These are phyloP conservation scores for Podarcis raffonei DNA, from an alignment of 2,113 vertebrate genomes.

Conservation along the genomic window DNA sequence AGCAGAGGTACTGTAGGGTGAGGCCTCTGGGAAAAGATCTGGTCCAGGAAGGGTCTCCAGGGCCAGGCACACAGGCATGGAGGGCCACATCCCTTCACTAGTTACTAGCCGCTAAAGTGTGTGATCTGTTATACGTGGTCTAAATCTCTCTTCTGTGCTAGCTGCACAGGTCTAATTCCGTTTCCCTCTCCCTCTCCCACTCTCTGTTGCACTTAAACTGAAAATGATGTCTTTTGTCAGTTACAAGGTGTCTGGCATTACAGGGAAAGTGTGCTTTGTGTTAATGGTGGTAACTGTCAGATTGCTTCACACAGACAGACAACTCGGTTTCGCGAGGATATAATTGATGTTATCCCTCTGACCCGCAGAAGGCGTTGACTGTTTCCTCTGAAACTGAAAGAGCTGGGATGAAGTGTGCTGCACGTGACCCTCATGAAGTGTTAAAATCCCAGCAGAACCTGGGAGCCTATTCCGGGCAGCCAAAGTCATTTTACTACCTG, in stretches of 20 bases:
- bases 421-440: background rate
- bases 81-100: background rate
- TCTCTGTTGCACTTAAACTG: background rate
- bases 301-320: background rate
- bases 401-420: background rate
- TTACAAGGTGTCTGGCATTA: conserved; percentile 1
- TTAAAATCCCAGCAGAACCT: background rate
- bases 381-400: conserved; percentile 30
- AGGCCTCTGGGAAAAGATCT: background rate
- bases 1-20: background rate
- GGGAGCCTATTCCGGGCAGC: background rate
- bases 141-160: background rate
- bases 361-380: background rate
- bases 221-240: conserved; percentile 24
- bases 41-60: no score
- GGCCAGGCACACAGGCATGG: no score
- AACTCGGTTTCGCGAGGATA: background rate
- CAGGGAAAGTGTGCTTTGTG: conserved; percentile 6
- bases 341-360: conserved; percentile 23
- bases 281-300: background rate
- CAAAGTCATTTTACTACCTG: background rate
- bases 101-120: background rate
- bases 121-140: background rate
- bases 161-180: background rate
- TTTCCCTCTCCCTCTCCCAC: conserved; percentile 5